phyloP scores from a whole-genome alignment of 1,140 invertebrate genomes.

The Drosophila repleta region DNA sequence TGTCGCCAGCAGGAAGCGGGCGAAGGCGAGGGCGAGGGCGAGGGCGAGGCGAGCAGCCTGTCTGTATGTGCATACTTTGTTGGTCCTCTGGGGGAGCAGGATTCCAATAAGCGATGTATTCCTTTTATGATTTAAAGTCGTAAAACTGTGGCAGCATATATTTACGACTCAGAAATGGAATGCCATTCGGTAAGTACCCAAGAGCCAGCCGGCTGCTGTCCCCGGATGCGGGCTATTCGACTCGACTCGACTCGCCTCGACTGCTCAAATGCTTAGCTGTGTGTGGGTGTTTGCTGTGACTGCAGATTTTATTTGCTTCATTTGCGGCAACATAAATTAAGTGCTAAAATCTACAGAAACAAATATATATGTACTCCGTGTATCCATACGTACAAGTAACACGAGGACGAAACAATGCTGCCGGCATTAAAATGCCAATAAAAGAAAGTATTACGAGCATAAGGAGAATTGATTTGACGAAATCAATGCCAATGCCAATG shows the following conservation, averaged over 20 bases:
- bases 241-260: background rate
- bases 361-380: constrained; percentile 36
- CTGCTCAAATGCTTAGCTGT: background rate
- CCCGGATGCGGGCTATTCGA: constrained; percentile 7
- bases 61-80: background rate
- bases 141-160: constrained; percentile 69
- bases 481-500: constrained; percentile 42
- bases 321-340: constrained; percentile 77
- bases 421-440: constrained; percentile 42
- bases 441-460: constrained; percentile 45
- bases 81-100: constrained; percentile 6
- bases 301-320: constrained; percentile 69
- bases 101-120: constrained; percentile 61
- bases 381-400: constrained; percentile 31
- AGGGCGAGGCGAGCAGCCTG: constrained; percentile 14
- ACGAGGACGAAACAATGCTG: constrained; percentile 32
- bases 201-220: constrained; percentile 47
- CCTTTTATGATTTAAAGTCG: constrained; percentile 77
- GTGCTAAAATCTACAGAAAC: constrained; percentile 65
- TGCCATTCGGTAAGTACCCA: constrained; percentile 64
- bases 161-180: constrained; percentile 78
- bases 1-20: constrained; percentile 57
- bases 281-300: constrained; percentile 20
- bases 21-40: too few relatives aligned
- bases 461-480: constrained; percentile 48